Percentiles rank a stretch among this genome's conserved stretches.
These are phyloP conservation scores for Aviceda subcristata DNA, from an alignment of 2,113 vertebrate genomes.

Conservation along the genomic window DNA sequence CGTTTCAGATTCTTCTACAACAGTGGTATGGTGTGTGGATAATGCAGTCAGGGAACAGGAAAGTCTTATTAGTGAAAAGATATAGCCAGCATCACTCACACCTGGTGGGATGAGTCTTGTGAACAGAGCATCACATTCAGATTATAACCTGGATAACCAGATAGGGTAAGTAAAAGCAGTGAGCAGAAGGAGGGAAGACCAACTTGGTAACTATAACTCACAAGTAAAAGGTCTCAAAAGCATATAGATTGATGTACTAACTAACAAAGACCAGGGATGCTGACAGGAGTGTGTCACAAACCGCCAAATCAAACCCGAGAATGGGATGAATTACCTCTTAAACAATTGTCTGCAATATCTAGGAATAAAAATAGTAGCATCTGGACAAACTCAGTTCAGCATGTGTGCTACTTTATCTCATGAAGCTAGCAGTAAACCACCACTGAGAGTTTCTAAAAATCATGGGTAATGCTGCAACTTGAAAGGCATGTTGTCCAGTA, in stretches of 20 bases:
- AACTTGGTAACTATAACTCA: neutral
- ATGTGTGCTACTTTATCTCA: neutral
- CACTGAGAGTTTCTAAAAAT: neutral
- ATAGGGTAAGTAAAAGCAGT: neutral
- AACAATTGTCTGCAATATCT: neutral
- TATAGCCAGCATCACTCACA: neutral
- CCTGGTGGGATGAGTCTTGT: neutral
- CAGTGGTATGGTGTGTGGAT: neutral
- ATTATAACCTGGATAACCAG: neutral
- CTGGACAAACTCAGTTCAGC: neutral
- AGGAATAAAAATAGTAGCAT: slow-evolving; percentile 5
- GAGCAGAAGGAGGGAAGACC: neutral
- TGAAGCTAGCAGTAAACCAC: neutral
- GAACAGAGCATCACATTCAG: neutral
- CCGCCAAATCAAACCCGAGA: neutral
- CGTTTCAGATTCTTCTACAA: neutral
- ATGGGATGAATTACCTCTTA: neutral
- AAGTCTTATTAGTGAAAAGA: neutral
- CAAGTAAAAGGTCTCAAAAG: neutral
- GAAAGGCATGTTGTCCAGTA: neutral
- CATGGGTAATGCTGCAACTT: neutral
- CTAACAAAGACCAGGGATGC: neutral
- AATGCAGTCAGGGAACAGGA: neutral
- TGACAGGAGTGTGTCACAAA: neutral
- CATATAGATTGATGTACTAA: neutral